Percentiles rank a stretch among this genome's conserved stretches.
Conservation (phyloP, 1,140 invertebrate species). For the silkworm (Bombyx mori) region ASM3026992v2 NC_085127.1:6075501-6076000, state of each 20-base stretch:
- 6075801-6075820: conserved; percentile 62
- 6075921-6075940: conserved; percentile 34
- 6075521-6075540: conserved; percentile 2
- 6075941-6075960: conserved; percentile 11
- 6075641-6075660: conserved; percentile 13
- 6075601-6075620: neutral
- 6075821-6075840: conserved; percentile 69
- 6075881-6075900: conserved; percentile 55
- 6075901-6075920: conserved; percentile 61
- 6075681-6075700: conserved; percentile 28
- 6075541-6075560: too few relatives aligned
- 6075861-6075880: too few relatives aligned
- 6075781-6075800: conserved; percentile 45
- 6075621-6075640: conserved; percentile 11
- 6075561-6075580: too few relatives aligned
- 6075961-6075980: neutral
- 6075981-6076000: neutral
- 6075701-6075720: conserved; percentile 66
- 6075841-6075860: conserved; percentile 42
- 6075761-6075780: conserved; percentile 46
- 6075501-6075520: conserved; percentile 4
- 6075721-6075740: conserved; percentile 63
- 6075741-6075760: conserved; percentile 51
- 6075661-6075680: conserved; percentile 10
- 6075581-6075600: too few relatives aligned